Percentiles rank a stretch among this genome's conserved stretches.
Evolutionary conservation across 1,140 invertebrate species (phyloP).

Genomic region (Lepidurus packardi): DNA sequence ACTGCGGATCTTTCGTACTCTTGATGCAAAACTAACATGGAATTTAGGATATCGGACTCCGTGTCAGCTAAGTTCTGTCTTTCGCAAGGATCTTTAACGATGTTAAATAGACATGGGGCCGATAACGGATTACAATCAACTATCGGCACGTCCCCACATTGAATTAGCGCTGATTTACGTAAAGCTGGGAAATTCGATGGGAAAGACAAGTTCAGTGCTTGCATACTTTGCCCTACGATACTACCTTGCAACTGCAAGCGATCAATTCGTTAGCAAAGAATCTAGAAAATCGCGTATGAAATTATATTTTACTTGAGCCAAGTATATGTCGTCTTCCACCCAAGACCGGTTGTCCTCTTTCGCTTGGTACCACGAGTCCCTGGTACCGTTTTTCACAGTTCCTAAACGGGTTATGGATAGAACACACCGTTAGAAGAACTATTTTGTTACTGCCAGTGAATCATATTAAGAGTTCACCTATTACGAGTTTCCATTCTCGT

Average conservation of each 20-base stretch:
- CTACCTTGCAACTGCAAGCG: neutral
- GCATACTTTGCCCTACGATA: neutral
- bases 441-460: no score
- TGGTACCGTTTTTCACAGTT: constrained; percentile 51
- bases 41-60: constrained; percentile 55
- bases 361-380: neutral
- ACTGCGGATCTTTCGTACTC: constrained; percentile 62
- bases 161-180: constrained; percentile 48
- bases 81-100: constrained; percentile 77
- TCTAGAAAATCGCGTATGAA: no score
- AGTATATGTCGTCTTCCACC: neutral
- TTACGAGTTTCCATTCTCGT: constrained; percentile 75
- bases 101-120: constrained; percentile 70
- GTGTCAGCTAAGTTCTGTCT: constrained; percentile 65
- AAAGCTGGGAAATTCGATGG: constrained; percentile 39
- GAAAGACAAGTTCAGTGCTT: neutral
- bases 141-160: constrained; percentile 39
- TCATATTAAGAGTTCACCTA: constrained; percentile 52
- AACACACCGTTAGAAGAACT: constrained; percentile 1
- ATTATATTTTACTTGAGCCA: neutral
- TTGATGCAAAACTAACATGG: constrained; percentile 51
- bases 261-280: no score
- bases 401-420: constrained; percentile 64
- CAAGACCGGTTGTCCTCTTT: neutral
- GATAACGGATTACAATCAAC: constrained; percentile 54